These are phyloP conservation scores for Callaeas wilsoni DNA, from an alignment of 2,113 vertebrate genomes.

Conservation along the genomic window DNA sequence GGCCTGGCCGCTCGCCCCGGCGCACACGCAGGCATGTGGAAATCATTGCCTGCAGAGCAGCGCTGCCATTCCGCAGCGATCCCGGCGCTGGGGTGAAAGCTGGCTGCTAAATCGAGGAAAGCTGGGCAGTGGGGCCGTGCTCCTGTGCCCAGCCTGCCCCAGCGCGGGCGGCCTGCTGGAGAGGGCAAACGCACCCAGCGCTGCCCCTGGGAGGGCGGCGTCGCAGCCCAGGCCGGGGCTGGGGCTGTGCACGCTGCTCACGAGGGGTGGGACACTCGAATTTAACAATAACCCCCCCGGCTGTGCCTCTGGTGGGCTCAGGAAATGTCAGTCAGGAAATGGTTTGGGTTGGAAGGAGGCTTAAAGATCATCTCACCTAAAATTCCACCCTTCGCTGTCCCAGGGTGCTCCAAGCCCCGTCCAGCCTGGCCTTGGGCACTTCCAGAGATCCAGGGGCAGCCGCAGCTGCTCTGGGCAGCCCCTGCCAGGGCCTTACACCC, in stretches of 20 bases:
- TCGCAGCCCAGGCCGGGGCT: accelerated
- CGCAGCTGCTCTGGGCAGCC: too few relatives aligned
- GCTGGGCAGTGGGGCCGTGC: background rate
- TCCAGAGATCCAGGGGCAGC: background rate
- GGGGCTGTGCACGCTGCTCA: accelerated
- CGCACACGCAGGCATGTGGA: background rate
- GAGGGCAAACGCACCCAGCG: accelerated
- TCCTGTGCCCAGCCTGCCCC: background rate
- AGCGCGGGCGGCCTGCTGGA: background rate
- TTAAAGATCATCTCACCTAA: background rate
- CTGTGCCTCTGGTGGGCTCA: accelerated
- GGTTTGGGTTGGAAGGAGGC: background rate
- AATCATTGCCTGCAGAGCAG: background rate
- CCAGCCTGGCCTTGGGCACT: background rate
- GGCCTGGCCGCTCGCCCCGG: background rate
- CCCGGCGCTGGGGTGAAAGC: background rate
- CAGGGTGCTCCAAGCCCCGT: accelerated
- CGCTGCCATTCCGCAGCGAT: background rate
- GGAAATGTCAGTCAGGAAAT: accelerated
- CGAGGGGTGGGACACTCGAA: background rate
- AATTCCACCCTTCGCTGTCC: accelerated
- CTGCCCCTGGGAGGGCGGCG: background rate
- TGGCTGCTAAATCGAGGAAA: background rate
- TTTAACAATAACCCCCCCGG: accelerated
- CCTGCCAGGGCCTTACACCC: background rate